Evolutionary conservation across 1,140 invertebrate genomes (phyloP), one percentile per base, ranked within the genome.

Genomic region (Pygmarrhopalites habei): DNA sequence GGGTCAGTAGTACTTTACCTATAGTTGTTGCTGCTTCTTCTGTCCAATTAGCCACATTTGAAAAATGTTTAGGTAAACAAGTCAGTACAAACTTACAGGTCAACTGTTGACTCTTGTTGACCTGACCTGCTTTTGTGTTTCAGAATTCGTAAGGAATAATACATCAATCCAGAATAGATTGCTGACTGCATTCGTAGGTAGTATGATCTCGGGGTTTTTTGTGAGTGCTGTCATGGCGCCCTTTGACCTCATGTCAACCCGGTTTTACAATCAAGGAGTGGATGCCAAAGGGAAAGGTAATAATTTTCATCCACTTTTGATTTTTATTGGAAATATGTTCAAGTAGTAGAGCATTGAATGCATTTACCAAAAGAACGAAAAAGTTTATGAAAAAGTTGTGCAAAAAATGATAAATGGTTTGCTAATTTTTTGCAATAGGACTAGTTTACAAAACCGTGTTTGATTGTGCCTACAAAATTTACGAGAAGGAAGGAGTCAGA

Each of bases 191-290:
- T 86, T 95, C 68, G 69, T 82, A 14, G 85, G 87, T 2, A 87
- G 88, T 28, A 82, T 88, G 71, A 75, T 91, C 10, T 88, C 89
- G 17, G 91, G 91, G 1, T 73, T 89, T 14, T 82, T 86, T n/a
- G 88, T 94, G 72, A 86, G 87, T 1, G 56, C 90, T 0, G 84
- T 83, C 41, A 90, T 94, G 78, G 92, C 90, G 26, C 92, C 92
- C 0, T 91, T 94, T 70, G 92, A 96, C 77, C 86, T 94, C 0
- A 82, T 95, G 41, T 86, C 90, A 1, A 94, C 90, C 0, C 80
- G 92, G 49, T 77, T 96, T 12, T 95, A 93, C 68, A 95, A 95
- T 77, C 92, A 95, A 84, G 65, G 65, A n/a, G 65, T 70, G 1
- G 65, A 70, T 17, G 47, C 32, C 3, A 41, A 65, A 15, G 68